phyloP scores from a whole-genome alignment of 2,797 vertebrate species.

The Sternotherus odoratus region DNA sequence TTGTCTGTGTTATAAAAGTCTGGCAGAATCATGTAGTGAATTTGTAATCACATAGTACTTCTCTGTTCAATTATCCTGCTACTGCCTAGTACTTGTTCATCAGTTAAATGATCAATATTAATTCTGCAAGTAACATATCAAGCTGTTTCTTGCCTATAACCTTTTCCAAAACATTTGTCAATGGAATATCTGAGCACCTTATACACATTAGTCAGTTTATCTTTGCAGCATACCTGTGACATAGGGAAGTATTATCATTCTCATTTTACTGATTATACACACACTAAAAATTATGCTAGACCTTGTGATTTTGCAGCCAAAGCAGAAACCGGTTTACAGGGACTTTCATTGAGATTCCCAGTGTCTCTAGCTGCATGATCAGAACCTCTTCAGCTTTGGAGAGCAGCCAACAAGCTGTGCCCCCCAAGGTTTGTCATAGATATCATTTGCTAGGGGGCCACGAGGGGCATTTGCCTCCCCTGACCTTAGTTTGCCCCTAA shows the following conservation, averaged over 20 bases:
- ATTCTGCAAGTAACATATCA: not conserved
- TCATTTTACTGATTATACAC: not conserved
- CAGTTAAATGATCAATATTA: not conserved
- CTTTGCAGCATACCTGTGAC: not conserved
- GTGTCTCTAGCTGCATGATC: not conserved
- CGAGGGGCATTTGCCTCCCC: not conserved
- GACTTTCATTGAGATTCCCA: not conserved
- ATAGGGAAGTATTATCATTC: not conserved
- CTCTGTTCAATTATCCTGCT: not conserved
- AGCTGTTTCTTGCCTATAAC: not conserved
- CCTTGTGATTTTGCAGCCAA: not conserved
- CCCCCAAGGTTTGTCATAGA: not conserved
- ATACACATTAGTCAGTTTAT: not conserved
- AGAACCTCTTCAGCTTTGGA: not conserved
- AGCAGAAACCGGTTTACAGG: not conserved
- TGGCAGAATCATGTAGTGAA: not conserved
- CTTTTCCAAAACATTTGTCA: not conserved
- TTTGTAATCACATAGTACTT: not conserved
- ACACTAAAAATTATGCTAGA: not conserved
- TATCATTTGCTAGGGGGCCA: not conserved
- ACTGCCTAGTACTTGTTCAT: not conserved
- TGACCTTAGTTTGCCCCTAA: not conserved
- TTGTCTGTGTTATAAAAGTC: not conserved
- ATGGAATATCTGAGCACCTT: not conserved
- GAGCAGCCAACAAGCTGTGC: not conserved